Conservation (phyloP, 2,888 invertebrate species). For the Sarcophaga rosellei region DNA sequence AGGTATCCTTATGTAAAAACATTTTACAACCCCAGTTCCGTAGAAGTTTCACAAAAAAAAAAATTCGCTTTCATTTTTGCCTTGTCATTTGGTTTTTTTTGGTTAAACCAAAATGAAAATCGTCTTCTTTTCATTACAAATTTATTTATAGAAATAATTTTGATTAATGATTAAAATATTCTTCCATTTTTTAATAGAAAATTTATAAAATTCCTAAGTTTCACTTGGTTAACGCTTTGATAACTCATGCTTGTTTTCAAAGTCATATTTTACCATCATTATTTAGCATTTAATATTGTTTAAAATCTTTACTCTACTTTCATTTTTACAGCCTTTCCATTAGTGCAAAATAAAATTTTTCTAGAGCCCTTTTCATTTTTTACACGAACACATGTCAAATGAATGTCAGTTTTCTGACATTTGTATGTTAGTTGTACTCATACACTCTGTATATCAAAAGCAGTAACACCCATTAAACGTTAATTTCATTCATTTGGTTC, state of each 20-base stretch:
- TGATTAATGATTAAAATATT: slow-evolving; percentile 46
- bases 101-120: slow-evolving; percentile 7
- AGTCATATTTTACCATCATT: not conserved
- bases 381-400: slow-evolving; percentile 57
- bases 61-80: slow-evolving; percentile 13
- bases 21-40: slow-evolving; percentile 30
- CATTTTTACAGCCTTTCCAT: slow-evolving; percentile 24
- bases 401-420: slow-evolving; percentile 63
- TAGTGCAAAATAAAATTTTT: not conserved
- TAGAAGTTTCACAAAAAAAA: not conserved
- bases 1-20: slow-evolving; percentile 1
- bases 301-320: not conserved
- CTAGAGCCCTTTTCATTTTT: slow-evolving; percentile 56
- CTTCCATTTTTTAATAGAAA: slow-evolving; percentile 2
- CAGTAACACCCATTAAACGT: slow-evolving; percentile 50
- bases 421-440: slow-evolving; percentile 37
- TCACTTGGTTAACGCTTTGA: slow-evolving; percentile 21
- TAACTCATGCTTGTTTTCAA: not conserved
- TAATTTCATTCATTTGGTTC: slow-evolving; percentile 47
- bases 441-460: slow-evolving; percentile 33
- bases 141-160: slow-evolving; percentile 20
- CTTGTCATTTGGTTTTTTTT: slow-evolving; percentile 33
- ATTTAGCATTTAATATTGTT: slow-evolving; percentile 19
- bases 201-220: not conserved
- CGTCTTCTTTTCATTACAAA: not conserved